Evolutionary conservation across 2,797 vertebrate species (phyloP).

Genomic region (Gymnoscopelus microlampas): DNA sequence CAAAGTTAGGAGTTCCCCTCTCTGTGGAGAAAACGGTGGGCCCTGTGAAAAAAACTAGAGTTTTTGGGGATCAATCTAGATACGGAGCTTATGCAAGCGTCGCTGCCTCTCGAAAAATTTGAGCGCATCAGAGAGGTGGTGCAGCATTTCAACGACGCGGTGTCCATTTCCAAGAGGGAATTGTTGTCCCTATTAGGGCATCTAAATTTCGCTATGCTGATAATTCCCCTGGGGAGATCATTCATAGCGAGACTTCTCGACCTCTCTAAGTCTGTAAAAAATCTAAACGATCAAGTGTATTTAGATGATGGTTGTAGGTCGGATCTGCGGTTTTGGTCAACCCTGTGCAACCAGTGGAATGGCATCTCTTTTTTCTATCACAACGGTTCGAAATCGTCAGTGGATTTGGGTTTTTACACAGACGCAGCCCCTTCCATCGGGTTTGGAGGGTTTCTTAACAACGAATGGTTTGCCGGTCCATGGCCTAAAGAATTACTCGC

Average conservation of each 20-base stretch:
- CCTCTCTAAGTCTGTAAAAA: too few species aligned
- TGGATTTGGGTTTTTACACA: too few species aligned
- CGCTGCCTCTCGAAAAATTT: not conserved
- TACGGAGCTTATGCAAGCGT: not conserved
- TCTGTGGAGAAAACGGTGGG: not conserved
- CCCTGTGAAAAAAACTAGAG: not conserved
- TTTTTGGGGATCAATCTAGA: conserved; percentile 1
- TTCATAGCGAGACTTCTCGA: not conserved
- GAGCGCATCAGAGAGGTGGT: not conserved
- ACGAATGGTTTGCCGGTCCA: not conserved
- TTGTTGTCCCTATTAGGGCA: not conserved
- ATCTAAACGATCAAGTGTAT: too few species aligned
- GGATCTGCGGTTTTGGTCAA: too few species aligned
- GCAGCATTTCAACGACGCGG: too few species aligned
- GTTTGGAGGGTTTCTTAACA: too few species aligned
- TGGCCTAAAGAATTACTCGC: not conserved
- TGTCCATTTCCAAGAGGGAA: not conserved
- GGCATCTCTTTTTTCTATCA: too few species aligned
- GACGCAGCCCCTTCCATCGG: too few species aligned
- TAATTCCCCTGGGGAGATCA: not conserved
- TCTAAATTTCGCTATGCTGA: not conserved
- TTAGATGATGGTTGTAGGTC: too few species aligned
- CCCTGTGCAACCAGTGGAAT: too few species aligned
- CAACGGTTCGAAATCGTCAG: too few species aligned
- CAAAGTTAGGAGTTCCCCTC: not conserved